Evolutionary conservation across 1,140 invertebrate species (phyloP), one percentile per base, ranked within the genome.

Genomic region (Polypedilum pembai): DNA sequence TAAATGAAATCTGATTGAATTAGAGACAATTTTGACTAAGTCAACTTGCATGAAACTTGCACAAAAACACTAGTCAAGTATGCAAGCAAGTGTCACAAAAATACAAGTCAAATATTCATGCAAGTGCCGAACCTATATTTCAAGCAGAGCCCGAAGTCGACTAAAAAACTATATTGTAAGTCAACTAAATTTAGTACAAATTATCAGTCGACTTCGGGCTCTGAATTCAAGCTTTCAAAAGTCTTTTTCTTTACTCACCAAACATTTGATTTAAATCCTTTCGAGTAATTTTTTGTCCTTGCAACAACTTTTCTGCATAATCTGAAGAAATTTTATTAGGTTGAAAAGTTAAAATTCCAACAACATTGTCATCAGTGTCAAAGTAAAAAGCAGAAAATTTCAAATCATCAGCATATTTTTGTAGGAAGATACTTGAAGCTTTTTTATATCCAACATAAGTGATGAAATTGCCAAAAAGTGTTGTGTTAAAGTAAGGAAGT

Each of bases 401-500:
- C 0, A 93, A 81, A 5, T 87, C 88, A 2, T 90, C 87, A 3
- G 95, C 79, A 79, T 92, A 88, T 24, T 95, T 94, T 76, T 90
- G 87, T 73, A 96, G 88, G 45, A 12, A 56, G 15, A 56, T 15
- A 76, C 90, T 90, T 76, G 87, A 87, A 65, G 88, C 86, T 76
- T 82, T 83, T 1, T 92, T 93, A 82, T 92, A 88, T 40, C 94
- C 94, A 18, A 91, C 88, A 82, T 95, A 98, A 75, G 94, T 85
- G 74, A 96, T 87, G 77, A 91, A 91, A 79, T 94, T 94, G 5
- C 93, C 94, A 78, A 94, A 95, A 65, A 96, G 80, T 78, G 90
- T 87, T 0, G 94, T 95, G 91, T 95, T 98, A 83, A 98, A 98
- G 80, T 91, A 98, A 1, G 96, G 95, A 0, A 98, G 92, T 0